Conservation (phyloP, 2,113 vertebrate species). For the Poecilia latipinna region DNA sequence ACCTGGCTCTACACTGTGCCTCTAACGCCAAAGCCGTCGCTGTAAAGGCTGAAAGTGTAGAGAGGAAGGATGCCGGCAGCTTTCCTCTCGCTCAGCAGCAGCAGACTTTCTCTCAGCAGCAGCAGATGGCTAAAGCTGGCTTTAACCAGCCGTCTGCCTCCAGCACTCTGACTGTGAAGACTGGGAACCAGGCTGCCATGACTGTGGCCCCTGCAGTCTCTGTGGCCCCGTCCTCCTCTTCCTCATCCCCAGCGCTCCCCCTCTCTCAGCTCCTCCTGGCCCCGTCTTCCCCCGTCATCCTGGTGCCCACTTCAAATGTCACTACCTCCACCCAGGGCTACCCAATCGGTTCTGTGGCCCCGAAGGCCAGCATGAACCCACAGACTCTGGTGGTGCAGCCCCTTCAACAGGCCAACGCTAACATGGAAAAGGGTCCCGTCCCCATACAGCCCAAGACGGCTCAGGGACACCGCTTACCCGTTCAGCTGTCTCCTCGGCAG, state of each 20-base stretch:
- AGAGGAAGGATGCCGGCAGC: conserved; percentile 80
- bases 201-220: conserved; percentile 62
- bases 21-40: conserved; percentile 67
- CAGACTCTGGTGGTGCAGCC: conserved; percentile 97
- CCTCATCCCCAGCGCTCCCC: conserved; percentile 76
- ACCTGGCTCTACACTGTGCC: conserved; percentile 79
- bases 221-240: conserved; percentile 70
- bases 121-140: conserved; percentile 75
- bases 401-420: conserved; percentile 82
- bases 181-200: conserved; percentile 64
- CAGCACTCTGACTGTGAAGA: conserved; percentile 66
- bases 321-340: conserved; percentile 79
- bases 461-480: conserved; percentile 76
- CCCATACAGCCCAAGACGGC: conserved; percentile 91
- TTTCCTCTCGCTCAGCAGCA: conserved; percentile 88
- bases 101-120: conserved; percentile 83
- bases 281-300: conserved; percentile 82
- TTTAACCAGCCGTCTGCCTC: conserved; percentile 65
- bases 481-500: conserved; percentile 79
- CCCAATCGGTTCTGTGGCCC: conserved; percentile 86
- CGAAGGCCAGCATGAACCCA: conserved; percentile 80
- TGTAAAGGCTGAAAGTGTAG: conserved; percentile 79
- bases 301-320: conserved; percentile 80
- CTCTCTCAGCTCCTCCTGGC: conserved; percentile 92
- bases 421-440: conserved; percentile 82